A percentile compares a stretch with the other conserved stretches of the same genome.
phyloP scores from a whole-genome alignment of 2,888 invertebrate species.

The Meteorus colon region DNA sequence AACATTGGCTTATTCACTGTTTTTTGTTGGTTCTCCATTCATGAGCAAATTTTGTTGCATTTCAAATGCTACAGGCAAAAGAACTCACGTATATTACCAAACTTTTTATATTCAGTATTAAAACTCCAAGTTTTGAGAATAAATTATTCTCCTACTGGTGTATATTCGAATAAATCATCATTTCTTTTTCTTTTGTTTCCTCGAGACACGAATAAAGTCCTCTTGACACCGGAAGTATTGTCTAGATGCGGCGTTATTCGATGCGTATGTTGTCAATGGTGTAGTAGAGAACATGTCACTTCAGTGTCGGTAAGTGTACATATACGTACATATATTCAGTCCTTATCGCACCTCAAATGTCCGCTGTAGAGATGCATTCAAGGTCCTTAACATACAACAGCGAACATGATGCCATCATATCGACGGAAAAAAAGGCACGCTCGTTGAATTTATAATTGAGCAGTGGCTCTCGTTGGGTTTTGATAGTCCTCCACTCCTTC shows the following conservation, averaged over 20 bases:
- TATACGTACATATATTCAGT: neutral
- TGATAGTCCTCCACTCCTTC: neutral
- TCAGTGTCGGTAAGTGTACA: constrained; percentile 2
- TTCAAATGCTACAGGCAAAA: constrained; percentile 6
- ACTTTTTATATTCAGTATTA: neutral
- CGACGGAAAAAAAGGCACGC: constrained; percentile 24
- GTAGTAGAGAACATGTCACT: neutral
- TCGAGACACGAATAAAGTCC: constrained; percentile 4
- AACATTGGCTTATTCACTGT: constrained; percentile 10
- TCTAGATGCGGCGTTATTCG: constrained; percentile 13
- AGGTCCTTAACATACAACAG: constrained; percentile 6
- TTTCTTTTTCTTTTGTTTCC: neutral
- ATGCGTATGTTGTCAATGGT: neutral
- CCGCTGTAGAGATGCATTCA: constrained; percentile 6
- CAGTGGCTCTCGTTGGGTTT: constrained; percentile 8
- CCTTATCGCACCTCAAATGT: constrained; percentile 29
- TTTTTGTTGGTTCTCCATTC: constrained; percentile 23
- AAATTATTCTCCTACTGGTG: neutral
- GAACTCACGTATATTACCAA: neutral
- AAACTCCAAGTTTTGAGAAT: neutral
- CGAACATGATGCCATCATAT: neutral
- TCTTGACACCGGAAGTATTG: constrained; percentile 25
- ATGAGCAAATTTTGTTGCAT: constrained; percentile 17
- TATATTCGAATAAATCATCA: neutral
- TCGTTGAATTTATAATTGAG: constrained; percentile 29